Evolutionary conservation across 1,140 invertebrate species (phyloP).

Genomic region (Drosophila albomicans): DNA sequence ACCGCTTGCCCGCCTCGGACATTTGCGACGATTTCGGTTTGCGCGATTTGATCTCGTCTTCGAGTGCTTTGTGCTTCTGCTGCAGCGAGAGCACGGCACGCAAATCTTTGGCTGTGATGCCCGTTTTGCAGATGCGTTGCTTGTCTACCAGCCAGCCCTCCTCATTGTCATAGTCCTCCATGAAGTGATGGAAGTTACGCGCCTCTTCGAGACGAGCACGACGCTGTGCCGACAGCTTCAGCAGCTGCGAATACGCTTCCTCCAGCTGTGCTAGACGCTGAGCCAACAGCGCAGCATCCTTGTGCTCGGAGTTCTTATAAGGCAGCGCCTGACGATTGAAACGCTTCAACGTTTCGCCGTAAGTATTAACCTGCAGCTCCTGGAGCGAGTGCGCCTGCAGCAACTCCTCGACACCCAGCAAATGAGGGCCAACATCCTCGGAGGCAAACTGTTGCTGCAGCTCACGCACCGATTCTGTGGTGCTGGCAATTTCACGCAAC

Average conservation of each 20-base stretch:
- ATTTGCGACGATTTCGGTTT: conserved; percentile 92
- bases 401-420: conserved; percentile 96
- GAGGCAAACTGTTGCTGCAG: conserved; percentile 93
- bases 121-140: conserved; percentile 94
- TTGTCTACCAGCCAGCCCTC: conserved; percentile 97
- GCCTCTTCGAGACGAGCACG: conserved; percentile 95
- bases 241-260: conserved; percentile 89
- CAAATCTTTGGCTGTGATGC: conserved; percentile 97
- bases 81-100: conserved; percentile 94
- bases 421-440: conserved; percentile 95
- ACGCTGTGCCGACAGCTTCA: conserved; percentile 88
- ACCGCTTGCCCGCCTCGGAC: conserved; percentile 89
- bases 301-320: conserved; percentile 85
- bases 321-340: conserved; percentile 90
- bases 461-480: conserved; percentile 92
- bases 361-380: conserved; percentile 94
- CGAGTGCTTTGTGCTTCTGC: conserved; percentile 97
- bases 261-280: conserved; percentile 90
- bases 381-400: conserved; percentile 96
- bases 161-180: conserved; percentile 97
- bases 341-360: conserved; percentile 92
- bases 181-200: conserved; percentile 96
- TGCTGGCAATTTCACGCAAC: conserved; percentile 96
- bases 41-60: conserved; percentile 96
- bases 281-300: conserved; percentile 89